Base-by-base conservation (phyloP, 53 echinoderm and acorn worm species). In the Zoroaster sp. region DNA sequence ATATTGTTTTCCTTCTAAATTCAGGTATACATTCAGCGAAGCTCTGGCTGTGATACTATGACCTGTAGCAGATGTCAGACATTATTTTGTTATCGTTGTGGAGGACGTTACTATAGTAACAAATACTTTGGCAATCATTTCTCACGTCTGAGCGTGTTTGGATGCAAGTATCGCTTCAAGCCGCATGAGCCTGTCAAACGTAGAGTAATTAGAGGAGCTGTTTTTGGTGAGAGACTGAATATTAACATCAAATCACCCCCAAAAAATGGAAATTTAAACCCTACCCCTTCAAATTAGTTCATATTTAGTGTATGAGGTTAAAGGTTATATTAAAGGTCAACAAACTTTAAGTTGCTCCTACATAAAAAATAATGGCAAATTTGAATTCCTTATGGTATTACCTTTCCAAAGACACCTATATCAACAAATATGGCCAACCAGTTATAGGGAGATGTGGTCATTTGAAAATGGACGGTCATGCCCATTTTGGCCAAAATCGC, bases 11-110 rank as follows among this genome's bases (percentile, higher is more conserved):
- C 13, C 0, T 20, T 75, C 15, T 45, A 11, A 32, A 28, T 52
- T 10, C 46, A 93, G 93, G 93, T 93, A 44, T 89, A 83, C 76
- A 93, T 93, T 28, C 93, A 93, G 41, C 89, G 93, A 35, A 76
- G 75, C 15, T 89, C 93, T 1, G 93, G 92, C 0, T 93, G 93
- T 51, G 93, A 93, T 74, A 89, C 89, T 73, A 93, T 93, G 93
- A 93, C 93, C 2, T 93, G 93, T 35, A 83, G 83, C 15, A 49
- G 68, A 45, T 93, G 93, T 37, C 83, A 65, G 12, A 93, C 93
- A 9, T 77, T 69, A 34, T 93, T 93, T 59, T 93, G 93, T 54
- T 93, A 93, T 66, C 93, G 85, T 25, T 93, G 93, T 42, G 93
- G 93, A 1, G 77, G 73, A 17, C 93, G 88, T 37, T 93, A 89